These are phyloP conservation scores for Megastigmus dorsalis DNA, from an alignment of 2,888 invertebrate genomes.

Conservation along the genomic window DNA sequence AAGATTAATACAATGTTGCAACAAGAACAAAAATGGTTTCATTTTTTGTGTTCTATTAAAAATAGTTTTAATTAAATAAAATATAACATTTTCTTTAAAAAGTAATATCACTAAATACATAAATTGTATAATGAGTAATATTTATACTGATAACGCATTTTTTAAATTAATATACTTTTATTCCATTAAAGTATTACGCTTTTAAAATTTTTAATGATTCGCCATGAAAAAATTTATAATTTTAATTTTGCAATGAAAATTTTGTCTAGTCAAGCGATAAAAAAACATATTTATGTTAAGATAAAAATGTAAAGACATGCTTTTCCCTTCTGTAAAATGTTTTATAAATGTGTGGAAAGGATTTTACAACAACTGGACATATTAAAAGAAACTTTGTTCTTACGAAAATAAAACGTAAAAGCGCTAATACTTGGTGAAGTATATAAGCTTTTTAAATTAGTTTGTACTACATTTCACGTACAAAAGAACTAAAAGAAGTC, in stretches of 20 bases:
- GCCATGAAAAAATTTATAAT: neutral
- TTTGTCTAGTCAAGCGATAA: conserved; percentile 46
- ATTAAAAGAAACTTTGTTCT: neutral
- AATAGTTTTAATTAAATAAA: too few species aligned
- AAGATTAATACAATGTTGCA: too few species aligned
- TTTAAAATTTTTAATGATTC: conserved; percentile 9
- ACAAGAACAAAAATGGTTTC: too few species aligned
- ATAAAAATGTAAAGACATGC: neutral
- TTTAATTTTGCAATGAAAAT: conserved; percentile 30
- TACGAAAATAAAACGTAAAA: too few species aligned
- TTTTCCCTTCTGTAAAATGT: conserved; percentile 23
- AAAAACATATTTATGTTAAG: conserved; percentile 26
- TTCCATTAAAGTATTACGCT: neutral
- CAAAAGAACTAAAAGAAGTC: too few species aligned
- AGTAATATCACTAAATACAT: too few species aligned
- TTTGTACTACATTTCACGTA: too few species aligned
- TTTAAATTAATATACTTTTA: neutral
- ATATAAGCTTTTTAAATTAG: too few species aligned
- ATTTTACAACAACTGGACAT: conserved; percentile 16
- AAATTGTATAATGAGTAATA: neutral
- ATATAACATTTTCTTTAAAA: too few species aligned
- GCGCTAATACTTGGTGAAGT: too few species aligned
- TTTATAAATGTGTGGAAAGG: conserved; percentile 3
- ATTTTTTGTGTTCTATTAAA: too few species aligned
- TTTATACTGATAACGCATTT: neutral